A percentile compares a stretch with the other conserved stretches of the same genome.
Evolutionary conservation across 2,888 invertebrate genomes (phyloP).

Genomic region (Heliconius sara): DNA sequence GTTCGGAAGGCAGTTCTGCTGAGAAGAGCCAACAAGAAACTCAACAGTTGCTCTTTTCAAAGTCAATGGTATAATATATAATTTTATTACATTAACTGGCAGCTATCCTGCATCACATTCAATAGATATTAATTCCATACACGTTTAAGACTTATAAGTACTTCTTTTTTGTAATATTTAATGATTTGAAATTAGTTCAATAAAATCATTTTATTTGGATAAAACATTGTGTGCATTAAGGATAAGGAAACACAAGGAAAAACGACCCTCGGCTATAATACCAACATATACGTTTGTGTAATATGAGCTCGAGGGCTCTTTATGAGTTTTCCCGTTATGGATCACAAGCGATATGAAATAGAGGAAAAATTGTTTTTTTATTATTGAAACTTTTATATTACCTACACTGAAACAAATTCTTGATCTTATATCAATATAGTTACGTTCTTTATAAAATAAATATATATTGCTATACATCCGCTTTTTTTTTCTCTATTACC

Average conservation of each 20-base stretch:
- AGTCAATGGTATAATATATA: no score
- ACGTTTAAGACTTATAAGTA: neutral
- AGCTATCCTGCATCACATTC: neutral
- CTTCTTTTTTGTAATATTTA: no score
- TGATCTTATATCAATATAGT: neutral
- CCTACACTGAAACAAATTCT: neutral
- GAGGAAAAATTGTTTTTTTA: neutral
- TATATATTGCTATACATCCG: no score
- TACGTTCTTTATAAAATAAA: neutral
- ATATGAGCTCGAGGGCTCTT: constrained; percentile 15
- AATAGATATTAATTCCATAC: neutral
- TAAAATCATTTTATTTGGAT: neutral
- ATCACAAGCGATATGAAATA: constrained; percentile 27
- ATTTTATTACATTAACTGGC: no score
- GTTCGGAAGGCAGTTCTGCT: no score
- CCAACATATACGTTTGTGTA: neutral
- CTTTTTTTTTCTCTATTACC: no score
- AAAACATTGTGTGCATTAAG: constrained; percentile 17
- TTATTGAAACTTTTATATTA: constrained; percentile 17
- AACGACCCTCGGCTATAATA: constrained; percentile 12
- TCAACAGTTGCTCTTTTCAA: no score
- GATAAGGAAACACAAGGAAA: constrained; percentile 3
- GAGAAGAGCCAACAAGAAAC: no score
- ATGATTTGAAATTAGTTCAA: neutral
- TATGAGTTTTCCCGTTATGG: constrained; percentile 26